A percentile compares a stretch with the other conserved stretches of the same genome.
phyloP scores from a whole-genome alignment of 2,113 vertebrate species.

The Porphyrio hochstetteri region DNA sequence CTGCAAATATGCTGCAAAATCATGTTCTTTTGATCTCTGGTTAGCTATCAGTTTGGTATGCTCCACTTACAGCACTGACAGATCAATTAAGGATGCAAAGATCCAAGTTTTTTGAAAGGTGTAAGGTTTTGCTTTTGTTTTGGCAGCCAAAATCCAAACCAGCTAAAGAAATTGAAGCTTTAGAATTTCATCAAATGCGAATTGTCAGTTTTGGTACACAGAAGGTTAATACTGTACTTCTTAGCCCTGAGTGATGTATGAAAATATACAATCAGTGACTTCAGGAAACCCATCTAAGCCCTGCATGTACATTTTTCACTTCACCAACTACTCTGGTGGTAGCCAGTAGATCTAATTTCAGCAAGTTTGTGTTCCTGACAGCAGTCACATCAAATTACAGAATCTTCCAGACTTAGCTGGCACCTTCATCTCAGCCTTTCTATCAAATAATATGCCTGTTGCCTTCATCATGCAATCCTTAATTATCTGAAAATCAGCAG shows the following conservation, averaged over 20 bases:
- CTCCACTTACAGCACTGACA: not conserved
- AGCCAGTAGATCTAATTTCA: slow-evolving; percentile 62
- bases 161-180: not conserved
- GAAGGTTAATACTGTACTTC: slow-evolving; percentile 40
- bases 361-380: slow-evolving; percentile 50
- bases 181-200: slow-evolving; percentile 3
- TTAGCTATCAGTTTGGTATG: not conserved
- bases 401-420: slow-evolving; percentile 61
- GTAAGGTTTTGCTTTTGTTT: not conserved
- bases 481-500: slow-evolving; percentile 72
- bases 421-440: slow-evolving; percentile 69
- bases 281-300: slow-evolving; percentile 58
- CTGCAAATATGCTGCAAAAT: not conserved
- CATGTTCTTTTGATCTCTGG: not conserved
- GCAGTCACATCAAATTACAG: slow-evolving; percentile 69
- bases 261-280: slow-evolving; percentile 45
- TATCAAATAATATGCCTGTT: slow-evolving; percentile 67
- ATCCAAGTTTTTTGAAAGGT: not conserved
- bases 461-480: slow-evolving; percentile 66
- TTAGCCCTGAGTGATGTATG: not conserved
- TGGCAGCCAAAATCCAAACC: not conserved
- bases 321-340: slow-evolving; percentile 17
- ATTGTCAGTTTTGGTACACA: slow-evolving; percentile 17
- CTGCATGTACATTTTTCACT: slow-evolving; percentile 60
- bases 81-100: not conserved